Conservation (phyloP, 2,113 vertebrate species). For the Chlamydotis undulata region DNA sequence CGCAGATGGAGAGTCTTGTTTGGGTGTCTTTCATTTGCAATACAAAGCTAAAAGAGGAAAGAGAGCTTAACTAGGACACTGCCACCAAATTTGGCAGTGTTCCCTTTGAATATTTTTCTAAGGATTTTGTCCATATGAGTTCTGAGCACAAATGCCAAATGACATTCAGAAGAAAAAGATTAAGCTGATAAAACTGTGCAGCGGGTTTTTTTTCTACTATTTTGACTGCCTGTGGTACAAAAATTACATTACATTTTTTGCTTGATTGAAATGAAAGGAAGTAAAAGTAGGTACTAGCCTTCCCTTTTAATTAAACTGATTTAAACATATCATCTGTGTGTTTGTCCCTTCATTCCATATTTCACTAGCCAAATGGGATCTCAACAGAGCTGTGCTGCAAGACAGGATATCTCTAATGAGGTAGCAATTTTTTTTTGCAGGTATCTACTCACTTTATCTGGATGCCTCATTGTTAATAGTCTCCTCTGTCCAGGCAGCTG, state of each 20-base stretch:
- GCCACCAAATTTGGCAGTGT: background rate
- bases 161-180: conserved; percentile 36
- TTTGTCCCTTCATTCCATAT: background rate
- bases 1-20: background rate
- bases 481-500: conserved; percentile 59
- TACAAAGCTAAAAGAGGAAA: conserved; percentile 31
- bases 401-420: conserved; percentile 55
- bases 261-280: conserved; percentile 51
- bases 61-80: conserved; percentile 15
- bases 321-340: background rate
- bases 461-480: conserved; percentile 65
- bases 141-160: background rate
- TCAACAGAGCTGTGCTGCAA: background rate
- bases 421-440: conserved; percentile 58
- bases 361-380: background rate
- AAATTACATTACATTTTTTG: background rate
- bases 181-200: conserved; percentile 28
- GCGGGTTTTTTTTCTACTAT: conserved; percentile 6
- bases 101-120: conserved; percentile 34
- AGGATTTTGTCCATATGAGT: conserved; percentile 48
- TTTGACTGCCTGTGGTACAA: conserved; percentile 1
- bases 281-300: background rate
- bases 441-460: conserved; percentile 63
- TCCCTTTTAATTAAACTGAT: conserved; percentile 38
- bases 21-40: background rate